A percentile compares a stretch with the other conserved stretches of the same genome.
Evolutionary conservation across 2,113 vertebrate species (phyloP).

Genomic region (Albula goreensis): DNA sequence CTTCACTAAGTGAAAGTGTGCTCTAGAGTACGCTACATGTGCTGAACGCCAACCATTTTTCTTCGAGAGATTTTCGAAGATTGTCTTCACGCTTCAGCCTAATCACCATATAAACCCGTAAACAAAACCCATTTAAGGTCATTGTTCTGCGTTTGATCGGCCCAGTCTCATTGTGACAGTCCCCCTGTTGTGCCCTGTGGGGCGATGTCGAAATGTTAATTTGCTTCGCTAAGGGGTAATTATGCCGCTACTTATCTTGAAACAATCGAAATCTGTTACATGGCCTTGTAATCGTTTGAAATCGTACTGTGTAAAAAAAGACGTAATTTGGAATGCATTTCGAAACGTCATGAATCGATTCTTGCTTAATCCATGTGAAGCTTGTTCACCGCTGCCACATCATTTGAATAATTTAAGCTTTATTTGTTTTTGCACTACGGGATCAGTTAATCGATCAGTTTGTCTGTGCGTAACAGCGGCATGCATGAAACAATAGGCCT

Average conservation of each 20-base stretch:
- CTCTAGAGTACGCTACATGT: neutral
- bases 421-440: neutral
- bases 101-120: neutral
- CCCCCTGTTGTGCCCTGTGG: constrained; percentile 17
- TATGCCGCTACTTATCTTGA: constrained; percentile 15
- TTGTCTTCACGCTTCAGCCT: constrained; percentile 16
- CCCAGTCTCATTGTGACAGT: constrained; percentile 18
- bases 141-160: constrained; percentile 28
- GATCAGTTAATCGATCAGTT: no score
- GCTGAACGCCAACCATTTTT: neutral
- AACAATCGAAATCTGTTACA: constrained; percentile 17
- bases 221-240: constrained; percentile 9
- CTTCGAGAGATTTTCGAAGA: constrained; percentile 1
- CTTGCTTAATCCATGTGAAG: neutral
- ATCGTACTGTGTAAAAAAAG: neutral
- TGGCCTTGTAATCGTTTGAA: neutral
- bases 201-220: constrained; percentile 31
- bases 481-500: no score
- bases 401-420: neutral
- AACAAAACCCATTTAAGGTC: constrained; percentile 6
- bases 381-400: neutral
- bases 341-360: neutral
- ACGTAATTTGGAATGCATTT: neutral
- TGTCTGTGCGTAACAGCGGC: no score
- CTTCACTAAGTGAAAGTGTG: neutral